Evolutionary conservation across 2,888 invertebrate species (phyloP), one percentile per base, ranked within the genome.

Genomic region (Steinernema carpocapsae): DNA sequence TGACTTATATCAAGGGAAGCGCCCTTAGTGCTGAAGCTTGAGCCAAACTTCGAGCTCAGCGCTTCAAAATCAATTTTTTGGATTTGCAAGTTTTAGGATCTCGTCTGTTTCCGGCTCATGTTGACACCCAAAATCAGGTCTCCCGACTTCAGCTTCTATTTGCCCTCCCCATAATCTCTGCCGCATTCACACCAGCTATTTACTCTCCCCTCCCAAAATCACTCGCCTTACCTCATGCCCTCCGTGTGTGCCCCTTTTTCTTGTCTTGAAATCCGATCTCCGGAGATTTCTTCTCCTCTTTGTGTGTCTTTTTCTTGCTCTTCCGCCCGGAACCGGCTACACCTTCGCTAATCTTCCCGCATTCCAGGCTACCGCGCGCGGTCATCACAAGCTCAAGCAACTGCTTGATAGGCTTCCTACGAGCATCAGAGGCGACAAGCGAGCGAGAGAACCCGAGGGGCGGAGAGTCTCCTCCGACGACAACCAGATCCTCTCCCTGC

Each of bases 401-500:
- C 48, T 48, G n/a, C 48, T 48, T 19, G n/a, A 48, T 19, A 4
- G 48, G 48, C 48, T 19, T 3, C 48, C 19, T 3, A n/a, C 56
- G 43, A 26, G 26, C 56, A 24, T 6, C 26, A 26, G 56, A 12
- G 12, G 64, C 32, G 37, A 64, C 64, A 64, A 17, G 29, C 3
- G 22, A 22, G 64, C 32, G 64, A 26, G 64, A 29, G 64, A 32
- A 29, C 48, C n/a, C 17, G 48, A 48, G 64, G 32, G 52, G 52
- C 52, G 52, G 37, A 37, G 52, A 3, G 52, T 24, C 52, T 17
- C n/a, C 48, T 10, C n/a, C 3, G 24, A 12, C 64, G 64, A 32
- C 64, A 64, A 64, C 64, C 64, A 64, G 64, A 64, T 64, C 64
- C 64, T 48, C 48, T 48, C 48, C 48, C 48, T 19, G 48, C 48